Evolutionary conservation across 2,113 vertebrate genomes (phyloP).

Genomic region (Calidris pugnax): DNA sequence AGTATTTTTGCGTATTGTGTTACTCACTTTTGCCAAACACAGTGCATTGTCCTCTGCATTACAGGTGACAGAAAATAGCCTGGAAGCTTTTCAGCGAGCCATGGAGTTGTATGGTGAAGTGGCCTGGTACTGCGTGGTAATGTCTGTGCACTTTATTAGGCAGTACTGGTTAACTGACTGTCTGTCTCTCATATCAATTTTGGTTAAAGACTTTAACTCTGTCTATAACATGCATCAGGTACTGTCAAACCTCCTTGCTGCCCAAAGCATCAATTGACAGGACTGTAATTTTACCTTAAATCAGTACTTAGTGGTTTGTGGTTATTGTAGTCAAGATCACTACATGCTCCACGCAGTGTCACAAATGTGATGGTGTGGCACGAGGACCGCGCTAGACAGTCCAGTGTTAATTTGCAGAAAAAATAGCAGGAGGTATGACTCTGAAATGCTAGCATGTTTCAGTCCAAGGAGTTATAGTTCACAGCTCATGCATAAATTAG

Average conservation of each 20-base stretch:
- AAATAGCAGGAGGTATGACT: not conserved
- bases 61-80: not conserved
- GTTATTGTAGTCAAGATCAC: not conserved
- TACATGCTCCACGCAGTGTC: not conserved
- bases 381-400: not conserved
- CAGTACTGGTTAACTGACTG: not conserved
- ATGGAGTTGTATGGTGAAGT: not conserved
- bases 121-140: not conserved
- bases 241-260: not conserved
- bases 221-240: fast-evolving
- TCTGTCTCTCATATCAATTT: not conserved
- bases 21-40: not conserved
- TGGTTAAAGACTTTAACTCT: not conserved
- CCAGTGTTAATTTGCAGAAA: not conserved
- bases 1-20: not conserved
- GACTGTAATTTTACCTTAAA: not conserved
- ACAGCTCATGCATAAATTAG: not conserved
- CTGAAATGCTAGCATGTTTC: not conserved
- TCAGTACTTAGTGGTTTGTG: not conserved
- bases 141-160: not conserved
- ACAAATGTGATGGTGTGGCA: not conserved
- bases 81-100: not conserved
- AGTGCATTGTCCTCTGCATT: not conserved
- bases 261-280: not conserved
- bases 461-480: not conserved